phyloP scores from a whole-genome alignment of 2,797 vertebrate species.

The Trachops cirrhosus region DNA sequence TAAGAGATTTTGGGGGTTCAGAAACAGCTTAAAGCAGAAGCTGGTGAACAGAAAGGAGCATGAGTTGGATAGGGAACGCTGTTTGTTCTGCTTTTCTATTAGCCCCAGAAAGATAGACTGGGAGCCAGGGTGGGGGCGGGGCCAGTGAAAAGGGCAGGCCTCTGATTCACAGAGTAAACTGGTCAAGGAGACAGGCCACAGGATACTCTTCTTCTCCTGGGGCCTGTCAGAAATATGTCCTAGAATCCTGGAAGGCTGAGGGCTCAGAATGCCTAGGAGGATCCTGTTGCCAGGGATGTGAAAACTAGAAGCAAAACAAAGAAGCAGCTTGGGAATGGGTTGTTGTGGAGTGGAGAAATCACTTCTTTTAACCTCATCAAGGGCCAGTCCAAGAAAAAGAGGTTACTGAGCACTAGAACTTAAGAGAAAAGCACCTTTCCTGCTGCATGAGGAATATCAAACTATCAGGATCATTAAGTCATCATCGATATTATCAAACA shows the following conservation, averaged over 20 bases:
- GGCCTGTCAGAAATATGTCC: conserved; percentile 44
- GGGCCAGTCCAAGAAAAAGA: not conserved
- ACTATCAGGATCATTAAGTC: not conserved
- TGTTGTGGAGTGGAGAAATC: not conserved
- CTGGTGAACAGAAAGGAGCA: not conserved
- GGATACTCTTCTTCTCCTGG: not conserved
- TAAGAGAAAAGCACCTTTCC: not conserved
- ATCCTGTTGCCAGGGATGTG: conserved; percentile 44
- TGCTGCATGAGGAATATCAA: not conserved
- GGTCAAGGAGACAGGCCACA: not conserved
- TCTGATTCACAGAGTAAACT: not conserved
- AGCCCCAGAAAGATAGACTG: not conserved
- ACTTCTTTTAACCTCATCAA: not conserved
- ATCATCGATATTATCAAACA: not conserved
- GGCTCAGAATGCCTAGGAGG: not conserved
- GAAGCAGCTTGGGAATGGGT: not conserved
- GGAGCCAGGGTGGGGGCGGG: not conserved
- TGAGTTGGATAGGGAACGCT: not conserved
- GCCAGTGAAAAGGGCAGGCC: not conserved
- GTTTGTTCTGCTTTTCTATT: not conserved
- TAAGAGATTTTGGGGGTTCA: not conserved
- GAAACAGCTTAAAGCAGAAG: not conserved
- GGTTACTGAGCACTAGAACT: not conserved
- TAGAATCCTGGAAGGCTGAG: conserved; percentile 7
- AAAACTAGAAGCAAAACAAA: conserved; percentile 57